phyloP scores from a whole-genome alignment of 1,140 invertebrate species.

The Drosophila suzukii region DNA sequence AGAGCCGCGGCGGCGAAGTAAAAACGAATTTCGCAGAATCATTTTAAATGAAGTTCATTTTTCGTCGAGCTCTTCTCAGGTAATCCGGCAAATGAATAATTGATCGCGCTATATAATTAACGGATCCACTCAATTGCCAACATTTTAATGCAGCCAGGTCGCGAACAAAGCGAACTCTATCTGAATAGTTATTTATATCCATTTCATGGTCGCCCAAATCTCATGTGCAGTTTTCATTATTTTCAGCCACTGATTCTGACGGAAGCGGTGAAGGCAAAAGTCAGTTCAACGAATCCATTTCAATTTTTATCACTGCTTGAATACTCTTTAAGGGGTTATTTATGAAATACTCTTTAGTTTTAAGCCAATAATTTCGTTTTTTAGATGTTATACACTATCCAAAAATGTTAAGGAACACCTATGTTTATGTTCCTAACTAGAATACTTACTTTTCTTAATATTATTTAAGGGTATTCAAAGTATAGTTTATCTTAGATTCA shows the following conservation, averaged over 20 bases:
- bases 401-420: too few species aligned
- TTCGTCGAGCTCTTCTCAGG: conserved; percentile 46
- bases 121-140: conserved; percentile 79
- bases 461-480: not conserved
- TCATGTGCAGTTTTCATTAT: conserved; percentile 66
- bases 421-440: too few species aligned
- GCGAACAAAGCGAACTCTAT: conserved; percentile 32
- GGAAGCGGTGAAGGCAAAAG: conserved; percentile 56
- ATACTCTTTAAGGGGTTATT: not conserved
- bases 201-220: conserved; percentile 54
- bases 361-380: too few species aligned
- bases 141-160: conserved; percentile 45
- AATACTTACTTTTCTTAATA: too few species aligned
- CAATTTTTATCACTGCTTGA: conserved; percentile 17
- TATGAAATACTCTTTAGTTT: too few species aligned
- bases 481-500: too few species aligned
- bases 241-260: conserved; percentile 28
- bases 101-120: conserved; percentile 78
- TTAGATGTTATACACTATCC: too few species aligned
- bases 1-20: conserved; percentile 40
- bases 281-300: conserved; percentile 53
- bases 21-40: conserved; percentile 78
- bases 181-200: conserved; percentile 14
- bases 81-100: conserved; percentile 81
- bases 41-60: conserved; percentile 78